Conservation (phyloP, 2,888 invertebrate genomes). For the Erebia aethiops region DNA sequence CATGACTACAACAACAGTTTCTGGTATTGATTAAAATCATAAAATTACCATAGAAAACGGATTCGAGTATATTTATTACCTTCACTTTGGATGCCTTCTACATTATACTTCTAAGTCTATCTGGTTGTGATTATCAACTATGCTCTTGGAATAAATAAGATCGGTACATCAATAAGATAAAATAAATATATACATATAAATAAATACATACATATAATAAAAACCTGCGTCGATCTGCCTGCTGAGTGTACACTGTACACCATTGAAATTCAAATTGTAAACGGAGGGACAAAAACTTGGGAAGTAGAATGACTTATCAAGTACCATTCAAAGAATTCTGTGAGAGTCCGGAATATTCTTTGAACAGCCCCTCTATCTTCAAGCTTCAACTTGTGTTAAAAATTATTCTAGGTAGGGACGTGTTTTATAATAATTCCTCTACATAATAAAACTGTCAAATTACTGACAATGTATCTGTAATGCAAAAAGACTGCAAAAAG, state of each 20-base stretch:
- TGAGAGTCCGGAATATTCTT: constrained; percentile 35
- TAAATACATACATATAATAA: neutral
- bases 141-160: constrained; percentile 1
- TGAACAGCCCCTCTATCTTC: constrained; percentile 22
- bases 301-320: constrained; percentile 50
- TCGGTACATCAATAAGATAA: constrained; percentile 5
- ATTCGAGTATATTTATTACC: constrained; percentile 26
- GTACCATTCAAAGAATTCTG: constrained; percentile 51
- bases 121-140: neutral
- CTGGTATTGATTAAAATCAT: constrained; percentile 25
- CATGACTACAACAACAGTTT: constrained; percentile 33
- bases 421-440: neutral
- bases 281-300: constrained; percentile 44
- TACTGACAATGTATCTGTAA: no score
- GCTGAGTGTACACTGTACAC: neutral
- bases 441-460: no score
- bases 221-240: neutral
- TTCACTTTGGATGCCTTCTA: constrained; percentile 8
- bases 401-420: neutral
- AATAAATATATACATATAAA: neutral
- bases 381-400: neutral
- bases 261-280: neutral
- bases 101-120: neutral
- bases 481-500: no score
- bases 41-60: constrained; percentile 17